Evolutionary conservation across 2,797 vertebrate species (phyloP).

Genomic region (Sylvia borin): DNA sequence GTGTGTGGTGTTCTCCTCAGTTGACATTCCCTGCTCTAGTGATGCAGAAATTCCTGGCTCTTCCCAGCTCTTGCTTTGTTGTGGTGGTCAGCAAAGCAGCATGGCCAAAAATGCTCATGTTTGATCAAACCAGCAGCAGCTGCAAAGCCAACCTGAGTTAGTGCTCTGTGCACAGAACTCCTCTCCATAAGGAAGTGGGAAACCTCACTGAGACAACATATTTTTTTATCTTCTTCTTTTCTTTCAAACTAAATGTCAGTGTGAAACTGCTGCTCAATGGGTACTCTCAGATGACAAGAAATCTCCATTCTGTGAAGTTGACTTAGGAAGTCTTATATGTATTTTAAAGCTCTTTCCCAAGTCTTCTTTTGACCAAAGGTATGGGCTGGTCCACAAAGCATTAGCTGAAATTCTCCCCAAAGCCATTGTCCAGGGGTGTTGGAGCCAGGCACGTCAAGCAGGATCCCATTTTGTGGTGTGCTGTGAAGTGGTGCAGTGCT

Average conservation of each 20-base stretch:
- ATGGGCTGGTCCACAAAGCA: neutral
- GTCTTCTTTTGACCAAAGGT: neutral
- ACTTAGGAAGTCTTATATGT: neutral
- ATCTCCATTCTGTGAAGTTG: neutral
- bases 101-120: neutral
- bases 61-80: neutral
- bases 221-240: neutral
- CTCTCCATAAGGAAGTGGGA: slow-evolving; percentile 51
- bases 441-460: neutral
- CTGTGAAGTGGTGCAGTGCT: neutral
- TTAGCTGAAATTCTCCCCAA: neutral
- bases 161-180: neutral
- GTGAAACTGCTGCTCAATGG: neutral
- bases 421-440: neutral
- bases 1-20: neutral
- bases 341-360: neutral
- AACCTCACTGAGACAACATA: slow-evolving; percentile 37
- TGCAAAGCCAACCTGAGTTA: neutral
- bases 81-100: neutral
- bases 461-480: accelerated
- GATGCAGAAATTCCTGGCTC: neutral
- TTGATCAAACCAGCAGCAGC: neutral
- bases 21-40: neutral
- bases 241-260: slow-evolving; percentile 1
- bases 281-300: neutral